Conservation (phyloP, 2,888 invertebrate genomes). For the Drosophila setosimentum region DNA sequence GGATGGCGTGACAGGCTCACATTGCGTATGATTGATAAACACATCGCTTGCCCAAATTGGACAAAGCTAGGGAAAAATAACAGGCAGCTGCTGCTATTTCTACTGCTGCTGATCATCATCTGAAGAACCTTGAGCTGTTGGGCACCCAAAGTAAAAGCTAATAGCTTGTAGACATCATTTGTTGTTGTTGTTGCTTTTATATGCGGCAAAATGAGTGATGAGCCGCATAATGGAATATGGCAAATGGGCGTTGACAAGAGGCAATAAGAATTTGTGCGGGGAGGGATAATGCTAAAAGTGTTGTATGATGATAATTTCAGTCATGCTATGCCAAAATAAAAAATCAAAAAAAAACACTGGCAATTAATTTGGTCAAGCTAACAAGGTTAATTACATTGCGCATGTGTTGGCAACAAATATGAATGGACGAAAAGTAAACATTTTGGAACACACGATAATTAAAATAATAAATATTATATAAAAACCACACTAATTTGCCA, state of each 20-base stretch:
- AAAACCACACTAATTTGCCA: not conserved
- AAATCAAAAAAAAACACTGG: conserved; percentile 4
- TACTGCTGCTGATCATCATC: not conserved
- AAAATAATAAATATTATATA: not conserved
- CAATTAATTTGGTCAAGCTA: conserved; percentile 52
- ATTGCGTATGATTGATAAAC: conserved; percentile 79
- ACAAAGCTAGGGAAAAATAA: conserved; percentile 12
- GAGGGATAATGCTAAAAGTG: not conserved
- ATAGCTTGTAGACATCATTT: conserved; percentile 39
- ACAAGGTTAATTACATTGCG: conserved; percentile 44
- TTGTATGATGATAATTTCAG: conserved; percentile 10
- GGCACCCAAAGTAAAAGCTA: conserved; percentile 44
- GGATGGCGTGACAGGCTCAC: conserved; percentile 64
- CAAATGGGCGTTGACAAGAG: conserved; percentile 73
- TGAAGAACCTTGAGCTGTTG: conserved; percentile 56
- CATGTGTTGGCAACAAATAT: conserved; percentile 24
- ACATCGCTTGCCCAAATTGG: conserved; percentile 64
- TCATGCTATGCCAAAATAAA: conserved; percentile 13
- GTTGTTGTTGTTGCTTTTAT: conserved; percentile 30
- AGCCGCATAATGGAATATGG: conserved; percentile 74
- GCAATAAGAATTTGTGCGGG: conserved; percentile 38
- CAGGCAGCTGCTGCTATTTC: conserved; percentile 29
- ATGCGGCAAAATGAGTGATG: conserved; percentile 66
- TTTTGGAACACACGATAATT: not conserved
- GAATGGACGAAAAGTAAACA: not conserved